These are phyloP conservation scores for Chaenocephalus aceratus DNA, from an alignment of 2,113 vertebrate genomes.

Conservation along the genomic window DNA sequence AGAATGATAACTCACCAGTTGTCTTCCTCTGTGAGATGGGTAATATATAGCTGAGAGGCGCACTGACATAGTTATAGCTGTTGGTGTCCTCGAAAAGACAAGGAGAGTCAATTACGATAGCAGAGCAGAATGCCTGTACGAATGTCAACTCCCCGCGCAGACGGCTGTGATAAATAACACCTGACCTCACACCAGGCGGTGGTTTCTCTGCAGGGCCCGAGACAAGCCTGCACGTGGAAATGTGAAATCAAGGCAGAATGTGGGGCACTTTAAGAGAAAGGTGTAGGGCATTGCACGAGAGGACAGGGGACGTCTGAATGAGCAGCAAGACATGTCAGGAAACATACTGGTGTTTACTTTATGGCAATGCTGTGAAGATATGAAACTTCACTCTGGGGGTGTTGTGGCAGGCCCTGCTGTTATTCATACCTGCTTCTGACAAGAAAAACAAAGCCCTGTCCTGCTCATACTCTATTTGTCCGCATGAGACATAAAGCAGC, in stretches of 20 bases:
- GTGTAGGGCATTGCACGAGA: conserved; percentile 60
- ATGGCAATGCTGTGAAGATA: conserved; percentile 71
- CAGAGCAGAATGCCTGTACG: conserved; percentile 79
- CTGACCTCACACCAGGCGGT: conserved; percentile 84
- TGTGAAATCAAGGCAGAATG: conserved; percentile 76
- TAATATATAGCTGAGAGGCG: conserved; percentile 91
- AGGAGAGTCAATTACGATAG: conserved; percentile 90
- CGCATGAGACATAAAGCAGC: conserved; percentile 75
- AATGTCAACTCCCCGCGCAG: conserved; percentile 86
- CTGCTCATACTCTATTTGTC: conserved; percentile 75
- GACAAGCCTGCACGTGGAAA: conserved; percentile 73
- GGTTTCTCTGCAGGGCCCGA: conserved; percentile 76
- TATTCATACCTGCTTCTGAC: conserved; percentile 77
- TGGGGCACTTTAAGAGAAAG: conserved; percentile 65
- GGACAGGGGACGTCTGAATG: conserved; percentile 71
- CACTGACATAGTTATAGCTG: conserved; percentile 92
- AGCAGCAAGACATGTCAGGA: conserved; percentile 67
- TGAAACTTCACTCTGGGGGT: conserved; percentile 69
- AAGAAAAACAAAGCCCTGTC: conserved; percentile 77
- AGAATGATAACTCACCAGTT: conserved; percentile 92
- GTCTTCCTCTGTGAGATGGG: conserved; percentile 86
- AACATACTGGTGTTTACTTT: conserved; percentile 68
- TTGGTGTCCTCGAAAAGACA: conserved; percentile 90
- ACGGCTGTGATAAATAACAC: conserved; percentile 86
- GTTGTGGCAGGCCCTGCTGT: conserved; percentile 74